A percentile compares a stretch with the other conserved stretches of the same genome.
These are phyloP conservation scores for Teinopalpus imperialis DNA, from an alignment of 2,888 invertebrate species.

Conservation along the genomic window DNA sequence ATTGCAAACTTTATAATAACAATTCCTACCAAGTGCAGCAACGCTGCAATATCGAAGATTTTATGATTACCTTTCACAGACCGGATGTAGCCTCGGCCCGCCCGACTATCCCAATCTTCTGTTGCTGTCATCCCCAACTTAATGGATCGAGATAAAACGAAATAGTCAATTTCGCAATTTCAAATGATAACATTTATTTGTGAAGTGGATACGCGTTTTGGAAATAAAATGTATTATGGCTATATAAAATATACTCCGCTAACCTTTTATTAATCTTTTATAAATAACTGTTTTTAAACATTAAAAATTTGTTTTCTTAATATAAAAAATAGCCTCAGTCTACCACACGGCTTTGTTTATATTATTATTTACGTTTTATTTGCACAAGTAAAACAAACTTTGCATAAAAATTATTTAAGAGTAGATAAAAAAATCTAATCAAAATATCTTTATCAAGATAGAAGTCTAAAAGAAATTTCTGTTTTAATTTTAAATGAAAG, in stretches of 20 bases:
- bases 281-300: too few relatives aligned
- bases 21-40: conserved; percentile 24
- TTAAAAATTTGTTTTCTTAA: too few relatives aligned
- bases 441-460: conserved; percentile 10
- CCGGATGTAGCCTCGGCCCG: conserved; percentile 25
- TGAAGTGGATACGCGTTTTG: conserved; percentile 2
- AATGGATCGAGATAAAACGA: conserved; percentile 27
- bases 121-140: conserved; percentile 28
- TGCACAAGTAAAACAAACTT: too few relatives aligned
- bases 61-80: conserved; percentile 28
- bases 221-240: background rate
- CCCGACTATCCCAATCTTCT: conserved; percentile 29
- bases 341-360: too few relatives aligned
- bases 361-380: too few relatives aligned
- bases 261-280: too few relatives aligned
- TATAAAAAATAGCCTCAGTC: too few relatives aligned
- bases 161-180: conserved; percentile 26
- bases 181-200: conserved; percentile 19
- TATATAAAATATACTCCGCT: too few relatives aligned
- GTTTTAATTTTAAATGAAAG: conserved; percentile 44
- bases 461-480: conserved; percentile 32
- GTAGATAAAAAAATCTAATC: background rate
- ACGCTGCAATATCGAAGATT: conserved; percentile 26
- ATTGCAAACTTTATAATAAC: conserved; percentile 25
- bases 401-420: background rate